Percentiles rank a stretch among this genome's conserved stretches.
Evolutionary conservation across 1,140 invertebrate species (phyloP).

Genomic region (Elymnias hypermnestra): DNA sequence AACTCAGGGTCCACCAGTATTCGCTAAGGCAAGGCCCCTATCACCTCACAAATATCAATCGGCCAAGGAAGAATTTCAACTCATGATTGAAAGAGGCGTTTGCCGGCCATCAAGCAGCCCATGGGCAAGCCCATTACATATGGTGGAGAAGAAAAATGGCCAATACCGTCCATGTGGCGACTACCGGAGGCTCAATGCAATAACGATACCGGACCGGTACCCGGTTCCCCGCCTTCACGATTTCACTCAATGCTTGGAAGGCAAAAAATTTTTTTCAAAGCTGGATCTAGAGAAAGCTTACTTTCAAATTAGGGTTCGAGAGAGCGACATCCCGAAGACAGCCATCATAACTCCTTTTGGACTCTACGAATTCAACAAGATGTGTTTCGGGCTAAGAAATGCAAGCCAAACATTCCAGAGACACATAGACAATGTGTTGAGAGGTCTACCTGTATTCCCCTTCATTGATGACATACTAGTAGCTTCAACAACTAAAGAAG

Average conservation of each 20-base stretch:
- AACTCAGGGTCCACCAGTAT: constrained; percentile 19
- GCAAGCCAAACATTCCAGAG: constrained; percentile 67
- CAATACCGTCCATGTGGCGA: constrained; percentile 47
- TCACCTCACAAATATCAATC: constrained; percentile 22
- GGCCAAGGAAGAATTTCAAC: constrained; percentile 22
- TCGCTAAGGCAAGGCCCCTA: constrained; percentile 22
- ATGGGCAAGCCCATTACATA: constrained; percentile 18
- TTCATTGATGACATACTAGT: background rate
- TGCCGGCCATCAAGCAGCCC: constrained; percentile 20
- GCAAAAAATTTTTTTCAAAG: constrained; percentile 46
- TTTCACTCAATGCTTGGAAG: background rate
- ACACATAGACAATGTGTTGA: constrained; percentile 58
- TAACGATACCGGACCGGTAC: constrained; percentile 44
- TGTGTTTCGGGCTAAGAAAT: constrained; percentile 56
- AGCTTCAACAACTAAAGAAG: background rate
- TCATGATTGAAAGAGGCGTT: constrained; percentile 23
- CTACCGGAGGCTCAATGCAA: constrained; percentile 46
- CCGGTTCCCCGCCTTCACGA: constrained; percentile 32
- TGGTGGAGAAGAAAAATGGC: constrained; percentile 39
- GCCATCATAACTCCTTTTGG: constrained; percentile 33
- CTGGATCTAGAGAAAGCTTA: constrained; percentile 72
- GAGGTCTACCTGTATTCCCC: constrained; percentile 25
- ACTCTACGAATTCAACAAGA: constrained; percentile 52
- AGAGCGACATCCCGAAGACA: constrained; percentile 45
- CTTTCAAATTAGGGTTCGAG: constrained; percentile 58